A percentile compares a stretch with the other conserved stretches of the same genome.
phyloP scores from a whole-genome alignment of 2,797 vertebrate species.

The Knipowitschia caucasica region DNA sequence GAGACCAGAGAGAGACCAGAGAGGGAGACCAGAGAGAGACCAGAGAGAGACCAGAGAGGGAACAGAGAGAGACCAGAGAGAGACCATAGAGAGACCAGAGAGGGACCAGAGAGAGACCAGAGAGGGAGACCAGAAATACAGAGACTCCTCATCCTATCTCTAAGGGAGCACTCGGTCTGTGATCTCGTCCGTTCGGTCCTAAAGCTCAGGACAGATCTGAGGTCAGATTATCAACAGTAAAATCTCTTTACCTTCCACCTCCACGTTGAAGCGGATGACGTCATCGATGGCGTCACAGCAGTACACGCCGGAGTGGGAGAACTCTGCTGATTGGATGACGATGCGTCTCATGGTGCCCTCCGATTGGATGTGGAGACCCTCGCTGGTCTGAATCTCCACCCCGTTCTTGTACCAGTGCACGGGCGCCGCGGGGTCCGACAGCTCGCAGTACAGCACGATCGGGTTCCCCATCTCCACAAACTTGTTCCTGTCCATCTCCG shows the following conservation, averaged over 20 bases:
- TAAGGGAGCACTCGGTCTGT: too few species aligned
- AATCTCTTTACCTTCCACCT: constrained; percentile 78
- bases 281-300: constrained; percentile 82
- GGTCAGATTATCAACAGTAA: too few species aligned
- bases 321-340: constrained; percentile 80
- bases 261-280: constrained; percentile 81
- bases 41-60: too few species aligned
- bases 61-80: too few species aligned
- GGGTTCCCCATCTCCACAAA: constrained; percentile 82
- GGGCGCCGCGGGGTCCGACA: constrained; percentile 73
- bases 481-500: constrained; percentile 84
- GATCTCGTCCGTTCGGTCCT: too few species aligned
- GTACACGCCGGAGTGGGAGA: constrained; percentile 80
- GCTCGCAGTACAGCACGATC: constrained; percentile 83
- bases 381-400: constrained; percentile 67
- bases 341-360: constrained; percentile 83
- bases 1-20: too few species aligned
- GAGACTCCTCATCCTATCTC: too few species aligned
- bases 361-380: constrained; percentile 80
- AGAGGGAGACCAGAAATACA: too few species aligned
- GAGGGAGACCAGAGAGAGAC: too few species aligned
- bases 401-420: constrained; percentile 85
- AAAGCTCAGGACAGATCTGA: too few species aligned
- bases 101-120: too few species aligned
- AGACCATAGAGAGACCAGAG: too few species aligned